Base-by-base conservation (phyloP, 2,888 invertebrate species). In the Elegia similella region DNA sequence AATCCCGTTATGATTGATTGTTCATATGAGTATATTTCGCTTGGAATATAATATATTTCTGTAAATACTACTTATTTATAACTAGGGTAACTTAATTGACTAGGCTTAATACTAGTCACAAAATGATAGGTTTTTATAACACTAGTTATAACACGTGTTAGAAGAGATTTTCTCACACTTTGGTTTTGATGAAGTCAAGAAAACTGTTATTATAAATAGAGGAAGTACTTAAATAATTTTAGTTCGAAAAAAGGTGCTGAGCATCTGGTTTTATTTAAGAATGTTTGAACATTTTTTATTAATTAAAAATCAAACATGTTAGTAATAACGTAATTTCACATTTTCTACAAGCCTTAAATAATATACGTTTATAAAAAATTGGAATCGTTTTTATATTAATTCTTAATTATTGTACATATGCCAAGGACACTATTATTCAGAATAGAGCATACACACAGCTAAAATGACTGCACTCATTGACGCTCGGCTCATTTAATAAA, bases 91-190 rank as follows among this genome's bases (percentile, higher is more conserved):
- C 72, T 80, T 82, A 78, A 81, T 76, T 71, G 90, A 88, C 90
- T 90, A 90, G 89, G 82, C 81, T 79, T 81, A 82, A 82, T 76
- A 77, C 90, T 90, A 90, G 90, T 90, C 90, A 90, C 72, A 78
- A 76, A 77, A 48, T 55, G 29, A 55, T 48, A 48, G 56, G 56
- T 56, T 56, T 56, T 48, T 44, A 34, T 46, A 55, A 43, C 23
- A 29, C 10, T 44, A 54, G 29, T 44, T 52, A 38, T 38, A 17
- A 44, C 16, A 12, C 7, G 23, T 34, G 29, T 46, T n/a, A 13
- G 15, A 23, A 6, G 8, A 30, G 32, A 43, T 15, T 54, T 54
- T 42, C 12, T 42, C 47, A 30, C 30, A 30, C 30, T 23, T 47
- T 30, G 29, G 52, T n/a, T 23, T 7, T 52, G n/a, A 34, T 16